Evolutionary conservation across 2,797 vertebrate species (phyloP).

Genomic region (Neosilurus hyrtlii): DNA sequence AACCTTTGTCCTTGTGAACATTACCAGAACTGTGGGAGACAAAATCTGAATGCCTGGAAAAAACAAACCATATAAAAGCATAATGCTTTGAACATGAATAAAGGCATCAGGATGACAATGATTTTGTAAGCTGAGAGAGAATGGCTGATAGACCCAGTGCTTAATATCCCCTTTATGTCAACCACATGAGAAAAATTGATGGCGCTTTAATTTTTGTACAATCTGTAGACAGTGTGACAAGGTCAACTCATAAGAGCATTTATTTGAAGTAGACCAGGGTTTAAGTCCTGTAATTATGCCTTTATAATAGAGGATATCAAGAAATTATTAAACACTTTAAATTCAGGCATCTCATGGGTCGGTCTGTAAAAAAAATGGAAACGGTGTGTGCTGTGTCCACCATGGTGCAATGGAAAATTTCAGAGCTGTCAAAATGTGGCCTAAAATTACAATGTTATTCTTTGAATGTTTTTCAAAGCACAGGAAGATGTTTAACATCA

Average conservation of each 20-base stretch:
- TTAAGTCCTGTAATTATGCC: slow-evolving; percentile 25
- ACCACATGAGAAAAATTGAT: slow-evolving; percentile 16
- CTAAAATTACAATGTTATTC: slow-evolving; percentile 19
- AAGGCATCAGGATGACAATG: slow-evolving; percentile 22
- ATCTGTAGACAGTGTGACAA: slow-evolving; percentile 13
- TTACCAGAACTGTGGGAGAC: slow-evolving; percentile 1
- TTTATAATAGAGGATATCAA: slow-evolving; percentile 18
- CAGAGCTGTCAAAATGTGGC: slow-evolving; percentile 24
- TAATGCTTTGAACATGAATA: slow-evolving; percentile 23
- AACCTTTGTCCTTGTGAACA: slow-evolving; percentile 1
- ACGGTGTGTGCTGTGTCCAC: slow-evolving; percentile 7
- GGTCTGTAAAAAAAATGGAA: not conserved
- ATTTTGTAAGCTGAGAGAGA: slow-evolving; percentile 12
- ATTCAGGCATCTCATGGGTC: not conserved
- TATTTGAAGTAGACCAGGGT: slow-evolving; percentile 35
- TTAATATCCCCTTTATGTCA: slow-evolving; percentile 18
- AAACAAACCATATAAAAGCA: not conserved
- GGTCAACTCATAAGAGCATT: slow-evolving; percentile 35
- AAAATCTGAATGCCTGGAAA: slow-evolving; percentile 10
- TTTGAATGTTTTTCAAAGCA: slow-evolving; percentile 23
- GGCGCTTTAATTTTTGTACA: slow-evolving; percentile 18
- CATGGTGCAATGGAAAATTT: slow-evolving; percentile 28
- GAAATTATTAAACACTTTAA: slow-evolving; percentile 22
- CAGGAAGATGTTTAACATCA: slow-evolving; percentile 27
- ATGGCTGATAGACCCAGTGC: slow-evolving; percentile 17